A percentile compares a stretch with the other conserved stretches of the same genome.
phyloP scores from a whole-genome alignment of 2,113 vertebrate genomes.

The Sorex fumeus region DNA sequence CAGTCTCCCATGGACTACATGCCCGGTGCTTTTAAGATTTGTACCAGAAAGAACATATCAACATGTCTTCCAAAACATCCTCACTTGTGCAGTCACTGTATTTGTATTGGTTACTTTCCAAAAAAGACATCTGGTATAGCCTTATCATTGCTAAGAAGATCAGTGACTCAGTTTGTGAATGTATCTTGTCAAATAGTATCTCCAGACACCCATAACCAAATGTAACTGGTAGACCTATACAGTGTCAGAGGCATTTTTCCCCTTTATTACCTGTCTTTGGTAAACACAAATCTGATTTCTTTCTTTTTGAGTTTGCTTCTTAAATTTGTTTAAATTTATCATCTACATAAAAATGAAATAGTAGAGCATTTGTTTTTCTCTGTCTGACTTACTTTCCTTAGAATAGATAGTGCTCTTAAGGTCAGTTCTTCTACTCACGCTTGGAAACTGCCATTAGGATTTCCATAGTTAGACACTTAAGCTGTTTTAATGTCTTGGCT shows the following conservation, averaged over 20 bases:
- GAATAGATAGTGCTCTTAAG: background rate
- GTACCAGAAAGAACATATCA: background rate
- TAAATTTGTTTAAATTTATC: background rate
- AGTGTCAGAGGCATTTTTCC: background rate
- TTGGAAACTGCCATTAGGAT: background rate
- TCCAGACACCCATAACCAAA: background rate
- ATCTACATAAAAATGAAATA: background rate
- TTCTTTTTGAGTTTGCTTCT: background rate
- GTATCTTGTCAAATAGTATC: background rate
- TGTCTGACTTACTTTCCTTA: background rate
- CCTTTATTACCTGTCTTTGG: background rate
- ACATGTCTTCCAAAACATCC: background rate
- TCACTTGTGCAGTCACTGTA: background rate
- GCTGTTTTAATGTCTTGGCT: background rate
- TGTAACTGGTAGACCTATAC: slow-evolving; percentile 12
- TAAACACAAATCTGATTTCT: background rate
- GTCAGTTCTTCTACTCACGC: background rate
- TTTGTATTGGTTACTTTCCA: slow-evolving; percentile 33
- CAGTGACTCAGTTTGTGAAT: slow-evolving; percentile 18
- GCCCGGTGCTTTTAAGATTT: background rate
- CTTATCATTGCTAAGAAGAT: slow-evolving; percentile 31
- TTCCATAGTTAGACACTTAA: background rate
- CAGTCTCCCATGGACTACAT: background rate
- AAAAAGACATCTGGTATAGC: background rate
- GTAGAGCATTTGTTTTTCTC: background rate